Conservation (phyloP, 2,888 invertebrate genomes). For the Rotaria socialis region DNA sequence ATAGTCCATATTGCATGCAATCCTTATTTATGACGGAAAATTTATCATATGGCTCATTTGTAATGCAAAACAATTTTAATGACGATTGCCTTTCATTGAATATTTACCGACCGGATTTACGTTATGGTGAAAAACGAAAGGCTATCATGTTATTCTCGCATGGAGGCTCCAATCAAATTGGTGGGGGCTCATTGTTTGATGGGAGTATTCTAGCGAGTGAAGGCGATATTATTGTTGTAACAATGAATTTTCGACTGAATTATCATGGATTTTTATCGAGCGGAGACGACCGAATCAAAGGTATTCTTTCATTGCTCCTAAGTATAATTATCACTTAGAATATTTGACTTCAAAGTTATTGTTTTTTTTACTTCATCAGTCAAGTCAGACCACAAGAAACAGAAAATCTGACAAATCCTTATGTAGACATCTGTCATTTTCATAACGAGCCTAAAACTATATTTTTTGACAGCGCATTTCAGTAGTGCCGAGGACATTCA, state of each 20-base stretch:
- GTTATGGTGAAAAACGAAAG: conserved; percentile 25
- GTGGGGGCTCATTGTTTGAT: conserved; percentile 28
- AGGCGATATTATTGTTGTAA: conserved; percentile 32
- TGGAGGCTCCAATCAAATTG: conserved; percentile 3
- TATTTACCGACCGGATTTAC: conserved; percentile 16
- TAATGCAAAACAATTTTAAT: conserved; percentile 19
- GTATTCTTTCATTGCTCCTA: not conserved
- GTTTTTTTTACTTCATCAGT: no score
- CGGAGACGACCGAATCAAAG: not conserved
- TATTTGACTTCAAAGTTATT: no score
- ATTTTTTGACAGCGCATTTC: no score
- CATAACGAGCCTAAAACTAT: no score
- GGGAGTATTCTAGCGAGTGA: conserved; percentile 30
- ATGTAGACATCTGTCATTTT: no score
- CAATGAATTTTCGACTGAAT: conserved; percentile 30
- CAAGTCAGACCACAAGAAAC: no score
- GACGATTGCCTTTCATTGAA: conserved; percentile 28
- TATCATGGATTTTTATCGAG: conserved; percentile 28
- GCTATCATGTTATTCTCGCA: conserved; percentile 5
- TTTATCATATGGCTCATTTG: conserved; percentile 34
- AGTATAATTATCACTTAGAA: no score
- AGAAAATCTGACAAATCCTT: no score
- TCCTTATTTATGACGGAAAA: conserved; percentile 18
- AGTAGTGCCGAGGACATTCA: no score
- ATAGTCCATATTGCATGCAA: conserved; percentile 24